A percentile compares a stretch with the other conserved stretches of the same genome.
These are phyloP conservation scores for Phyllotreta cruciferae DNA, from an alignment of 2,888 invertebrate species.

Conservation along the genomic window DNA sequence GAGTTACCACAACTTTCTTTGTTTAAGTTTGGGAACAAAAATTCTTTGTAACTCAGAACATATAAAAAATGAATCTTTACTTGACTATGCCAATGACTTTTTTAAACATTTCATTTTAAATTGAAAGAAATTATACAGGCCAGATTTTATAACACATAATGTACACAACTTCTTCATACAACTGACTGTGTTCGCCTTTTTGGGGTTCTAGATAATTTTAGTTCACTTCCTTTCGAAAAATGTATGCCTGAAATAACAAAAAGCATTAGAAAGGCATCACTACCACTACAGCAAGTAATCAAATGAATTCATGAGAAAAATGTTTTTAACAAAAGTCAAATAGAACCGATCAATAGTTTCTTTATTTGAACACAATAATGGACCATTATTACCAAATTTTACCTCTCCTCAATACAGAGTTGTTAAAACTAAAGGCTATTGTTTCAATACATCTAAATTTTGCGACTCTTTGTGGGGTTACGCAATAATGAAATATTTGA, in stretches of 20 bases:
- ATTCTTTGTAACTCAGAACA: slow-evolving; percentile 22
- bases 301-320: slow-evolving; percentile 19
- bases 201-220: slow-evolving; percentile 38
- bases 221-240: slow-evolving; percentile 24
- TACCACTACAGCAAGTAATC: slow-evolving; percentile 25
- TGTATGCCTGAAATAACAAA: slow-evolving; percentile 23
- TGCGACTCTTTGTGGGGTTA: slow-evolving; percentile 18
- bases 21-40: slow-evolving; percentile 27
- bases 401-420: slow-evolving; percentile 22
- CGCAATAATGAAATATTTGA: slow-evolving; percentile 17
- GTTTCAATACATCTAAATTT: slow-evolving; percentile 19
- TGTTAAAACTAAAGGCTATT: slow-evolving; percentile 17
- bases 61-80: slow-evolving; percentile 19
- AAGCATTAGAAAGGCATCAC: slow-evolving; percentile 18
- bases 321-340: slow-evolving; percentile 16
- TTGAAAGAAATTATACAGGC: slow-evolving; percentile 19
- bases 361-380: slow-evolving; percentile 22
- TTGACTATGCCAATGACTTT: slow-evolving; percentile 30
- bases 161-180: slow-evolving; percentile 31
- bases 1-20: slow-evolving; percentile 33
- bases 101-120: slow-evolving; percentile 31
- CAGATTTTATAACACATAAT: slow-evolving; percentile 31
- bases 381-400: slow-evolving; percentile 19
- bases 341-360: neutral
- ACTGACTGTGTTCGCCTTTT: slow-evolving; percentile 35